Evolutionary conservation across 2,797 vertebrate species (phyloP).

Genomic region (Channallabes apus): DNA sequence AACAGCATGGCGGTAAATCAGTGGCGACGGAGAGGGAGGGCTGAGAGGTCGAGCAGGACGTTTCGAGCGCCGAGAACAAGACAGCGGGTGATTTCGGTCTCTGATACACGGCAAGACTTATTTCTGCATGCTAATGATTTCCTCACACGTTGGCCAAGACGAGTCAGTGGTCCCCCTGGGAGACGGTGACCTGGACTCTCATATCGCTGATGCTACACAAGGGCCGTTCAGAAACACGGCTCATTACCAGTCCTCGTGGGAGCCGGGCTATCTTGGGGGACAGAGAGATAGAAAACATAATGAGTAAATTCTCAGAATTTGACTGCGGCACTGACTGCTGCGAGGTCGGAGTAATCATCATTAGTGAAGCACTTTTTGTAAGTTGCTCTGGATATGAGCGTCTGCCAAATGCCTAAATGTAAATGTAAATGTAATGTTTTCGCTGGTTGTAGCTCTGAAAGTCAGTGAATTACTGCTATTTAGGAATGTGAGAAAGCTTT

Average conservation of each 20-base stretch:
- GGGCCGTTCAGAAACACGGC: constrained; percentile 29
- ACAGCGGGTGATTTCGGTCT: not conserved
- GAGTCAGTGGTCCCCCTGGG: constrained; percentile 28
- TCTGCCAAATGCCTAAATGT: too few relatives aligned
- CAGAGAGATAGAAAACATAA: constrained; percentile 16
- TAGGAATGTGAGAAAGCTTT: not conserved
- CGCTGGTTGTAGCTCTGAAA: not conserved
- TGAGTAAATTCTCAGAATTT: constrained; percentile 28
- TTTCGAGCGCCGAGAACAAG: constrained; percentile 10
- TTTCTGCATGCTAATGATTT: constrained; percentile 33
- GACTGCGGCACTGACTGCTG: not conserved
- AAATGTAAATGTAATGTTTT: not conserved
- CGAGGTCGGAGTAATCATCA: constrained; percentile 17
- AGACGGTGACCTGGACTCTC: constrained; percentile 20
- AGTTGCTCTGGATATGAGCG: too few relatives aligned
- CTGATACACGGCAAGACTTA: not conserved
- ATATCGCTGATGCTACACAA: constrained; percentile 19
- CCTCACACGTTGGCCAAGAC: not conserved
- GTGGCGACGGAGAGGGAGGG: constrained; percentile 3
- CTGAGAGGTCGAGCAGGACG: not conserved
- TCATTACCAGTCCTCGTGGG: constrained; percentile 35
- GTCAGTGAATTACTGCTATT: not conserved
- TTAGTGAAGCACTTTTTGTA: not conserved
- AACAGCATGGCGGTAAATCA: constrained; percentile 16
- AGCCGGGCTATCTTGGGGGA: constrained; percentile 10